phyloP scores from a whole-genome alignment of 2,888 invertebrate species.

The Caradrina kadenii region DNA sequence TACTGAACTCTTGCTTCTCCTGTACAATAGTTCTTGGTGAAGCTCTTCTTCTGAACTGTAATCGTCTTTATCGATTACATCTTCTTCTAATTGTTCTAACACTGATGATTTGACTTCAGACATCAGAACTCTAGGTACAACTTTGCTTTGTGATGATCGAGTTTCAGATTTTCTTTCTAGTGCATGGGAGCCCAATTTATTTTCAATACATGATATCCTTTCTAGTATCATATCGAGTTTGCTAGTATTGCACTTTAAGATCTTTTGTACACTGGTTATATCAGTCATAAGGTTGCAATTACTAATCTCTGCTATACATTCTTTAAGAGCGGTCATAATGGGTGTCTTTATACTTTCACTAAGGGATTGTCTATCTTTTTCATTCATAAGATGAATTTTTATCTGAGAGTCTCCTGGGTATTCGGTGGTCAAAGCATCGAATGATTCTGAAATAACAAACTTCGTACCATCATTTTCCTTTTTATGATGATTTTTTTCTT shows the following conservation, averaged over 20 bases:
- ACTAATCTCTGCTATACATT: slow-evolving; percentile 75
- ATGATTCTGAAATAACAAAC: slow-evolving; percentile 77
- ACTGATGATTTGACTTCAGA: slow-evolving; percentile 69
- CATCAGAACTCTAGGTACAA: slow-evolving; percentile 34
- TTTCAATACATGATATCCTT: slow-evolving; percentile 78
- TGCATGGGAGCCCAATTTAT: slow-evolving; percentile 66
- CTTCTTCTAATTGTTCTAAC: slow-evolving; percentile 78
- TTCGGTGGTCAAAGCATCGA: slow-evolving; percentile 82
- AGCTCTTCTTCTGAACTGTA: slow-evolving; percentile 76
- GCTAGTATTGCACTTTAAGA: slow-evolving; percentile 70
- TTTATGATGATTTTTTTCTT: slow-evolving; percentile 64
- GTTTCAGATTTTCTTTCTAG: slow-evolving; percentile 16
- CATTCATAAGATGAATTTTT: slow-evolving; percentile 85
- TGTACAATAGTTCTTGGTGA: slow-evolving; percentile 65
- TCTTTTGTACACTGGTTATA: slow-evolving; percentile 70
- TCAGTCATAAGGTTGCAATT: slow-evolving; percentile 68
- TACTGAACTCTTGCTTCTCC: slow-evolving; percentile 61
- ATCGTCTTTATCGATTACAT: slow-evolving; percentile 73
- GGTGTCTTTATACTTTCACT: slow-evolving; percentile 80
- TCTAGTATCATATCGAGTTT: slow-evolving; percentile 79
- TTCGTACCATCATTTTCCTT: slow-evolving; percentile 60
- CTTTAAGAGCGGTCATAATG: slow-evolving; percentile 78
- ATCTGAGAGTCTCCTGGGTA: slow-evolving; percentile 75
- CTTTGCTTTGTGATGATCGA: slow-evolving; percentile 8
- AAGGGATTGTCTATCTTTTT: slow-evolving; percentile 78